Base-by-base conservation (phyloP, 2,113 vertebrate species). In the Hypomesus transpacificus region DNA sequence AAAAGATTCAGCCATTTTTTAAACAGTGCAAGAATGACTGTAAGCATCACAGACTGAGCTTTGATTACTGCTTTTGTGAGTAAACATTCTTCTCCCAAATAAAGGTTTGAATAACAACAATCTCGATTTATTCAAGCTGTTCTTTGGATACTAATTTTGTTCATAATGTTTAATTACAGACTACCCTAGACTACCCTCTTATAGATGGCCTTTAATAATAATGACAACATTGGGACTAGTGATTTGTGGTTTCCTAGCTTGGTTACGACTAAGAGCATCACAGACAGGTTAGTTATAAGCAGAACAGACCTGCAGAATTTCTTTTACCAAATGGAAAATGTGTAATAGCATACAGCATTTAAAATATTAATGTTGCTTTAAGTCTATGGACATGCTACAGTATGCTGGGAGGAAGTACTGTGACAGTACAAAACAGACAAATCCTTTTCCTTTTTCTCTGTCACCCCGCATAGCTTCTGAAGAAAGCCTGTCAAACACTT, bases 1-100 rank as follows among this genome's bases (percentile, higher is more conserved):
- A 26, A 31, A 74, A 92, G 91, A 83, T 92, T 71, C 79, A 87
- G 54, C 89, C 91, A 17, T 87, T 87, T 75, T 91, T 91, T 59
- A 68, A 65, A 26, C 52, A 65, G 68, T 92, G 90, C 72, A 69
- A 78, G 56, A 83, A 85, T 22, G 61, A 85, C 66, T 91, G 90
- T 80, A 7, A n/a, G 68, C 54, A 60, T 18, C 31, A 50, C 18
- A 13, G 57, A 28, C 62, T 73, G 73, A 76, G 0, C 0, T 20
- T 86, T 3, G 0, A 78, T 57, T 71, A 82, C 31, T 86, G 86
- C 69, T 14, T 0, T 1, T 50, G 90, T 92, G 75, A 80, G 89
- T 87, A 78, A 2, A 3, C 65, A 51, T 64, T 58, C 3, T n/a
- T 0, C 24, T 58, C 8, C 20, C 57, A 54, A 70, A 61, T 34